These are phyloP conservation scores for Alosa alosa DNA, from an alignment of 2,113 vertebrate species.

Conservation along the genomic window DNA sequence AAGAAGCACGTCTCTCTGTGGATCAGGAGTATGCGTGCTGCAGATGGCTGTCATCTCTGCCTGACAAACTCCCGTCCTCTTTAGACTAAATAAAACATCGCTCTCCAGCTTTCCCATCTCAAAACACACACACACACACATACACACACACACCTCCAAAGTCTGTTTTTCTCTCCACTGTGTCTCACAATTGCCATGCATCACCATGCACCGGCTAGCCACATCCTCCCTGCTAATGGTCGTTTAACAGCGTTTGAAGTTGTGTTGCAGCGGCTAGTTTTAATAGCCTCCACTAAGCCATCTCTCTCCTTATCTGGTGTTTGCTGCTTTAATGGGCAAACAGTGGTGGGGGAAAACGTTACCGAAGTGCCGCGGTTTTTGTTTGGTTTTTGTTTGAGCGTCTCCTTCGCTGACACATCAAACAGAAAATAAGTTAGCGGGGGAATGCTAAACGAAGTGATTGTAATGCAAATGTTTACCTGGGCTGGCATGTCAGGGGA, in stretches of 20 bases:
- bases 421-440: conserved; percentile 7
- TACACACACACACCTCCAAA: not conserved
- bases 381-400: not conserved
- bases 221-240: conserved; percentile 25
- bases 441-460: conserved; percentile 17
- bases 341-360: conserved; percentile 18
- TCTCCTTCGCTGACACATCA: conserved; percentile 19
- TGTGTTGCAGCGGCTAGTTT: not conserved
- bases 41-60: conserved; percentile 10
- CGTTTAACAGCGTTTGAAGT: conserved; percentile 32
- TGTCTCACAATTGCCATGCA: not conserved
- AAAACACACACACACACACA: conserved; percentile 1
- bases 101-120: not conserved
- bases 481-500: not conserved
- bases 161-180: not conserved
- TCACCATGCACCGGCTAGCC: not conserved
- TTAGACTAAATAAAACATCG: not conserved
- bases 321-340: conserved; percentile 32
- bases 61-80: conserved; percentile 15
- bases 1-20: conserved; percentile 20
- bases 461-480: conserved; percentile 43
- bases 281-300: conserved; percentile 26
- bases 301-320: conserved; percentile 22
- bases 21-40: conserved; percentile 5
- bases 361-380: not conserved